phyloP scores from a whole-genome alignment of 2,797 vertebrate species.

The Graptemys geographica region DNA sequence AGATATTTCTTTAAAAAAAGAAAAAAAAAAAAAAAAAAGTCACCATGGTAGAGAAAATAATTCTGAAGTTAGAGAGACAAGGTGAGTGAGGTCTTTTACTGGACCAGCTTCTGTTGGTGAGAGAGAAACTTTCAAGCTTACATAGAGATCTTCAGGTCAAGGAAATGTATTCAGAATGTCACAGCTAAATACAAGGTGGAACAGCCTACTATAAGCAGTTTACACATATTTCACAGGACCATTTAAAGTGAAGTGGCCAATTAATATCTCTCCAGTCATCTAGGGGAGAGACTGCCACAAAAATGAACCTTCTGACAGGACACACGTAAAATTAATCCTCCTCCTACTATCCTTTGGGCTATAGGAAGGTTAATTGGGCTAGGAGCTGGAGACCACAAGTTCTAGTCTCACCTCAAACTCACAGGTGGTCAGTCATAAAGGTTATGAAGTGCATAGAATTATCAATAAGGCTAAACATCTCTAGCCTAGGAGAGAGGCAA shows the following conservation, averaged over 20 bases:
- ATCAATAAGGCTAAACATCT: neutral
- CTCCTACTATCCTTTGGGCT: neutral
- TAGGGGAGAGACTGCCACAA: neutral
- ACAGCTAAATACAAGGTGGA: neutral
- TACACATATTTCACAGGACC: neutral
- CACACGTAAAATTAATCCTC: neutral
- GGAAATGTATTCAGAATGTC: neutral
- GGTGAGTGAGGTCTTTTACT: too few species aligned
- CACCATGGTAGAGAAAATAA: too few species aligned
- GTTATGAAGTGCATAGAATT: neutral
- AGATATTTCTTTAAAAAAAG: neutral
- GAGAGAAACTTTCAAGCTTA: neutral
- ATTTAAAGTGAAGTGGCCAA: neutral
- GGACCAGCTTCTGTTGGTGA: neutral
- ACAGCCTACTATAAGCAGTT: neutral
- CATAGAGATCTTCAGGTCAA: neutral
- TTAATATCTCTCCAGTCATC: neutral
- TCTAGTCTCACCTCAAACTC: neutral
- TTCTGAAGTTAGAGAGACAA: too few species aligned
- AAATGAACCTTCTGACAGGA: neutral
- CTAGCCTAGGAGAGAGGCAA: neutral
- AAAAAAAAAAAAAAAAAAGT: too few species aligned
- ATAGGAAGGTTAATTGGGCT: neutral
- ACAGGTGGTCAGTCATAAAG: neutral
- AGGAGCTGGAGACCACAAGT: neutral